These are phyloP conservation scores for Trissolcus brochymenae DNA, from an alignment of 2,888 invertebrate genomes.

Conservation along the genomic window DNA sequence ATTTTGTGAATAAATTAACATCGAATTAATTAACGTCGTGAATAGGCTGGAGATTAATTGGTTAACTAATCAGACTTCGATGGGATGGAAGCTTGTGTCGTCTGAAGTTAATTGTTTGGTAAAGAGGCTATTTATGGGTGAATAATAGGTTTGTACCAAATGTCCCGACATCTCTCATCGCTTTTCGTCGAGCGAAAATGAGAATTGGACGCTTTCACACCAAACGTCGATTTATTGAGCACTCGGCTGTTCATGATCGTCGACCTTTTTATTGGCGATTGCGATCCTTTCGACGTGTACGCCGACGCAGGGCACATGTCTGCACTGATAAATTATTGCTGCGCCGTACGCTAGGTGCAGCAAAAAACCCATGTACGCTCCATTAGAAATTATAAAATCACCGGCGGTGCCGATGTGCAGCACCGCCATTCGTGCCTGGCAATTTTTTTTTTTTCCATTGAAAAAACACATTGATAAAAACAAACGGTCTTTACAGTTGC, in stretches of 20 bases:
- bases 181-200: conserved; percentile 14
- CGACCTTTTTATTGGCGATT: conserved; percentile 37
- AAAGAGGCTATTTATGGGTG: conserved; percentile 15
- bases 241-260: conserved; percentile 36
- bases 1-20: too few relatives aligned
- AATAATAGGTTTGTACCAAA: background rate
- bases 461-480: conserved; percentile 20
- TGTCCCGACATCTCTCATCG: background rate
- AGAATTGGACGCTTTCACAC: conserved; percentile 34
- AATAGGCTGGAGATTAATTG: too few relatives aligned
- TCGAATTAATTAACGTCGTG: too few relatives aligned
- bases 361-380: conserved; percentile 43
- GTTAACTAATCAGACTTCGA: too few relatives aligned
- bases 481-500: conserved; percentile 37
- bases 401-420: conserved; percentile 28
- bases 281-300: conserved; percentile 26
- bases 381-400: conserved; percentile 52
- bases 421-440: conserved; percentile 31
- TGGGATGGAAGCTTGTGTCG: conserved; percentile 1
- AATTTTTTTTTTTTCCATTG: conserved; percentile 35
- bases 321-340: conserved; percentile 42
- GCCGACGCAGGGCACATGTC: conserved; percentile 42
- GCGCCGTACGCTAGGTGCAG: conserved; percentile 24
- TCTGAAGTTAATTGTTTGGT: conserved; percentile 9
- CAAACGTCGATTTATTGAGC: conserved; percentile 38